phyloP scores from a whole-genome alignment of 2,888 invertebrate genomes.

The Oxycera nigricornis region DNA sequence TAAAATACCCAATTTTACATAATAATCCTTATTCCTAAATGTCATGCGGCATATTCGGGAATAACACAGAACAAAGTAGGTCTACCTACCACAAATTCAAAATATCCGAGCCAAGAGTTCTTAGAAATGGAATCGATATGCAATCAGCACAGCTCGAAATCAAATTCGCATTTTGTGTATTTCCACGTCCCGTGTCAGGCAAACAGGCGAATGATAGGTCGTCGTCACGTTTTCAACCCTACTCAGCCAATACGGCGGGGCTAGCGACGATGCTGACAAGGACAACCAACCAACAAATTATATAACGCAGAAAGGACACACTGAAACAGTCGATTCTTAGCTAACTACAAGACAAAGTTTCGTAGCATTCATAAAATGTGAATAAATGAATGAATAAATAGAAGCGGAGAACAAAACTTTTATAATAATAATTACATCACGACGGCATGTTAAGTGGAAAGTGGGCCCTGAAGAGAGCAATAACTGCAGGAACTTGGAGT shows the following conservation, averaged over 20 bases:
- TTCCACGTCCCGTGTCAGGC: neutral
- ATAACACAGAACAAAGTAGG: too few relatives aligned
- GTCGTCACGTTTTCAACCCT: neutral
- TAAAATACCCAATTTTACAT: too few relatives aligned
- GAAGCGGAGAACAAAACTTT: neutral
- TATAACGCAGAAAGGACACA: neutral
- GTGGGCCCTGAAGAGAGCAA: neutral
- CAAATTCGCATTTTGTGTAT: neutral
- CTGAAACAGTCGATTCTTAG: neutral
- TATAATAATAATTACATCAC: constrained; percentile 11
- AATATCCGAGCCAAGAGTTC: neutral
- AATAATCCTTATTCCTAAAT: too few relatives aligned
- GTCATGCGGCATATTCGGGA: too few relatives aligned
- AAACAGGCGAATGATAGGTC: neutral
- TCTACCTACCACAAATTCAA: neutral
- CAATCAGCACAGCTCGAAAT: neutral
- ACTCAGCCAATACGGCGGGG: neutral
- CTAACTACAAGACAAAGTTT: neutral
- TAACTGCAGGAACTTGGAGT: neutral
- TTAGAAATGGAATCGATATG: neutral
- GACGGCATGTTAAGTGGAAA: neutral
- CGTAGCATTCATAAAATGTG: neutral
- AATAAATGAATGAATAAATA: constrained; percentile 3
- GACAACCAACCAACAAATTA: neutral
- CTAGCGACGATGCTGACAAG: too few relatives aligned